Base-by-base conservation (phyloP, 1,140 invertebrate species). In the Philopotamus ludificatus region DNA sequence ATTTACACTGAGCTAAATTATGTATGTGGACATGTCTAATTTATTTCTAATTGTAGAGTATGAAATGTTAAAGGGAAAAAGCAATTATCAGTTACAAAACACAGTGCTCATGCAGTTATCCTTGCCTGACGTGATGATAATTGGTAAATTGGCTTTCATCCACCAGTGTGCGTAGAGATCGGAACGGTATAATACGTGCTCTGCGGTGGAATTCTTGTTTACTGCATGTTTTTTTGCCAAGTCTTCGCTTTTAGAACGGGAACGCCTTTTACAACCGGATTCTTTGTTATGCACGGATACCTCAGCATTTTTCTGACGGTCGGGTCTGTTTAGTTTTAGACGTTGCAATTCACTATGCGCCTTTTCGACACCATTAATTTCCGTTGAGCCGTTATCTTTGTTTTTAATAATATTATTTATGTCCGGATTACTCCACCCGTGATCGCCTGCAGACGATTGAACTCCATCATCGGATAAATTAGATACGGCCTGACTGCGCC, bases 161-260 rank as follows among this genome's bases (percentile, higher is more conserved):
- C 91, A 93, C 92, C 92, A 94, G 79, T 94, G 91, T 65, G 91
- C 91, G 75, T 94, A 94, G 74, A 94, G 81, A 70, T 89, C 90
- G 21, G 91, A 92, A 26, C 87, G 87, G 77, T 87, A 93, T 71
- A 87, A 83, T 75, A 81, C 71, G 63, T 77, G 78, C 59, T 74
- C 76, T 10, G 70, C 69, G 65, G 74, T 74, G 58, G 71, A 70
- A 67, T 74, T 75, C 20, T 73, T 71, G n/a, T 76, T 70, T 55
- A 72, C 72, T 67, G 76, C 75, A 71, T 77, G 76, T 68, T 74
- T 67, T 73, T 81, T 81, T 3, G 76, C 74, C 47, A 78, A 66
- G 66, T 80, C 80, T 68, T 78, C 78, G 69, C 80, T 81, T 57
- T 77, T 75, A 44, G 80, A 79, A 28, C 80, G 73, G 2, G 54